A percentile compares a stretch with the other conserved stretches of the same genome.
These are phyloP conservation scores for Gastrophryne carolinensis DNA, from an alignment of 2,797 vertebrate genomes.

Conservation along the genomic window DNA sequence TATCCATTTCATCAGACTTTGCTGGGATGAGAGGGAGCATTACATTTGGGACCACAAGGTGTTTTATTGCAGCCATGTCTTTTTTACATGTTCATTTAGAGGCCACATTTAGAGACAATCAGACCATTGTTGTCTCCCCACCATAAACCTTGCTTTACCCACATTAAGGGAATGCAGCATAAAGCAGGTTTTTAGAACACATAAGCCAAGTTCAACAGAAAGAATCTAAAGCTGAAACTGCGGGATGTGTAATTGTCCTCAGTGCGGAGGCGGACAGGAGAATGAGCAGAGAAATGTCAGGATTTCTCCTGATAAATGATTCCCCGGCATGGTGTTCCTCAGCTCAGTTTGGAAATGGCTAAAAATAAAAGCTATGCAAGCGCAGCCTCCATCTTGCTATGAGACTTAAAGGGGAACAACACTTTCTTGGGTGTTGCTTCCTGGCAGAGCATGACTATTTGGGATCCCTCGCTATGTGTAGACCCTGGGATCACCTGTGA, in stretches of 20 bases:
- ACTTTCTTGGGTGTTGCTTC: too few species aligned
- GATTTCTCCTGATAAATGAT: background rate
- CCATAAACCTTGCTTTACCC: background rate
- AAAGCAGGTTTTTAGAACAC: background rate
- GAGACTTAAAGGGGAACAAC: too few species aligned
- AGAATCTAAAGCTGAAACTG: background rate
- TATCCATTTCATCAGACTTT: too few species aligned
- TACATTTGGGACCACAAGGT: too few species aligned
- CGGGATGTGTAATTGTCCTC: background rate
- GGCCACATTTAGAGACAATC: background rate
- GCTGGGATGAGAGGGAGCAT: too few species aligned
- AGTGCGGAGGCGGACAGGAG: background rate
- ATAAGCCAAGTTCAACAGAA: background rate
- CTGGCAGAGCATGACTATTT: too few species aligned
- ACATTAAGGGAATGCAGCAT: background rate
- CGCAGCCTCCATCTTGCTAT: background rate
- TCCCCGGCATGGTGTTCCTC: background rate
- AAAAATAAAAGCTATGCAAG: conserved; percentile 12
- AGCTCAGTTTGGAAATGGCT: conserved; percentile 3
- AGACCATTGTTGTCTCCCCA: background rate
- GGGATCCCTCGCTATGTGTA: too few species aligned
- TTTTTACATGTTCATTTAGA: too few species aligned
- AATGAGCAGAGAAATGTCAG: background rate
- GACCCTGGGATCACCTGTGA: too few species aligned
- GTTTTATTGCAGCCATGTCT: too few species aligned